Conservation (phyloP, 2,888 invertebrate species). For the Hemistola chrysoprasaria region DNA sequence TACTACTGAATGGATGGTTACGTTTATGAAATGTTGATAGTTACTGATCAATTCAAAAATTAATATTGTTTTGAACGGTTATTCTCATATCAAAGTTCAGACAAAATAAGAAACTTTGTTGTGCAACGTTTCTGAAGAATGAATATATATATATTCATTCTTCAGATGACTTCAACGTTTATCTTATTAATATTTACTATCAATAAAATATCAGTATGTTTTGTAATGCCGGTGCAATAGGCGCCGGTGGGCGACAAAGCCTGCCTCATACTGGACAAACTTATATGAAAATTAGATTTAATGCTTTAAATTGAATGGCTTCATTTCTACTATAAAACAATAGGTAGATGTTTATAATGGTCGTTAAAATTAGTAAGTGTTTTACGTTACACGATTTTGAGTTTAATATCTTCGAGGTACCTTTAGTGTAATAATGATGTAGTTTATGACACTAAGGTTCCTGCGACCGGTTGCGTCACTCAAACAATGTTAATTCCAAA, state of each 20-base stretch:
- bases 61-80: slow-evolving; percentile 14
- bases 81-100: slow-evolving; percentile 7
- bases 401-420: slow-evolving; percentile 21
- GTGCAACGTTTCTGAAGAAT: too few relatives aligned
- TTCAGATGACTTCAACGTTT: slow-evolving; percentile 19
- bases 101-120: slow-evolving; percentile 11
- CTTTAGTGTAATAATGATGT: slow-evolving; percentile 24
- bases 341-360: slow-evolving; percentile 28
- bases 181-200: slow-evolving; percentile 23
- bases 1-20: too few relatives aligned
- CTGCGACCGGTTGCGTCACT: too few relatives aligned
- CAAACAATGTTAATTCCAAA: too few relatives aligned
- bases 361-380: slow-evolving; percentile 33
- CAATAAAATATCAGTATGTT: slow-evolving; percentile 22
- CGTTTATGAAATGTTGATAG: slow-evolving; percentile 6
- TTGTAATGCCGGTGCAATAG: slow-evolving; percentile 17
- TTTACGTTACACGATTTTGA: slow-evolving; percentile 27
- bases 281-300: slow-evolving; percentile 20
- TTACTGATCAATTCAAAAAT: slow-evolving; percentile 8
- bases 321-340: slow-evolving; percentile 36
- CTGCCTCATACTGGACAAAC: slow-evolving; percentile 8
- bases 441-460: slow-evolving; percentile 19
- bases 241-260: slow-evolving; percentile 16
- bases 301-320: slow-evolving; percentile 24
- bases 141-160: slow-evolving; percentile 15